Percentiles rank a stretch among this genome's conserved stretches.
These are phyloP conservation scores for Schlechtendalia chinensis DNA, from an alignment of 1,140 invertebrate species.

Conservation along the genomic window DNA sequence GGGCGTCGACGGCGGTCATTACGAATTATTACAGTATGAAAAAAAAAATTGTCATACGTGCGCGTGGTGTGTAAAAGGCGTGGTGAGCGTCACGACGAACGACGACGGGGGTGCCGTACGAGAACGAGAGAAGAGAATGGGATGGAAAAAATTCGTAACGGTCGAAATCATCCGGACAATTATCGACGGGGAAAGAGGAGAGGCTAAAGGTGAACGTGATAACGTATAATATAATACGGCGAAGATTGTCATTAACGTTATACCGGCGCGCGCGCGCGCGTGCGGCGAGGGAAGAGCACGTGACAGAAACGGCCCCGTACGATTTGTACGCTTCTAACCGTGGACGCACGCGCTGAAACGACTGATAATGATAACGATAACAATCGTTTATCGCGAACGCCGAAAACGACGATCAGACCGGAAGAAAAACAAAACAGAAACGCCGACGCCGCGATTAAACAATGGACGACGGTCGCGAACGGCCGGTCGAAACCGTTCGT, in stretches of 20 bases:
- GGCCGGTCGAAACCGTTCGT: constrained; percentile 30
- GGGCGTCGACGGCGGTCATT: background rate
- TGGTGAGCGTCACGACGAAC: background rate
- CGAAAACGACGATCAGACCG: constrained; percentile 4
- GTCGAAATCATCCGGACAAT: constrained; percentile 27
- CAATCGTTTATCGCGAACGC: constrained; percentile 31
- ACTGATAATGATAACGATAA: constrained; percentile 1
- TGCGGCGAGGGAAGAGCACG: too few relatives aligned
- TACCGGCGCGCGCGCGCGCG: too few relatives aligned
- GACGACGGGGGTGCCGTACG: background rate
- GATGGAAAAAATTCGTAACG: constrained; percentile 36
- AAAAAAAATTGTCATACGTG: constrained; percentile 20
- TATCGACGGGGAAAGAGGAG: background rate
- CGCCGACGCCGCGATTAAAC: constrained; percentile 7
- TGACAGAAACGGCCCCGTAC: constrained; percentile 28
- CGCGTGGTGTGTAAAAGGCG: background rate
- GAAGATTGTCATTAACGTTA: too few relatives aligned
- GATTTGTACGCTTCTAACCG: constrained; percentile 48
- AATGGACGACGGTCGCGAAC: constrained; percentile 22
- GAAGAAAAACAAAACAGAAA: background rate
- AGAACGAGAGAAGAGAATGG: constrained; percentile 9
- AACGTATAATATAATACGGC: background rate
- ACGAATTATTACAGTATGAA: constrained; percentile 29
- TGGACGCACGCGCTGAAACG: background rate
- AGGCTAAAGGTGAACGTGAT: constrained; percentile 7